Conservation (phyloP, 2,113 vertebrate genomes). For the Cryptomyrus ogoouensis region DNA sequence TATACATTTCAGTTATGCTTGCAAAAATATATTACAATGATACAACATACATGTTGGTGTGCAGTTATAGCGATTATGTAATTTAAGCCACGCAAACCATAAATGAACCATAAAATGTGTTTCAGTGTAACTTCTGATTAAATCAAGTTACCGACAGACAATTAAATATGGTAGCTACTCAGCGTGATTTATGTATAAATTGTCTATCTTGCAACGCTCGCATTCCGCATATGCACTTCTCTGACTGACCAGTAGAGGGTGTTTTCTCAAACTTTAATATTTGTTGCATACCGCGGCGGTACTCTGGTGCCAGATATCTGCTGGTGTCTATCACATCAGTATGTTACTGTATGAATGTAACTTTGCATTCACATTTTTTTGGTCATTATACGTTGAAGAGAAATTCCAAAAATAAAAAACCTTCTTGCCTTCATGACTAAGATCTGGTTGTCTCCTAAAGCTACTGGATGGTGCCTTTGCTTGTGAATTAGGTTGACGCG, state of each 20-base stretch:
- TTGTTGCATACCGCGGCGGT: not conserved
- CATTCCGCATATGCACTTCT: not conserved
- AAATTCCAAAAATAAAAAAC: not conserved
- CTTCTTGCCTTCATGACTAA: not conserved
- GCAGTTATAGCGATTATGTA: not conserved
- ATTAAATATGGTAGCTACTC: not conserved
- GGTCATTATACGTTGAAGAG: not conserved
- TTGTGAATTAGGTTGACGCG: not conserved
- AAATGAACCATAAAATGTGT: not conserved
- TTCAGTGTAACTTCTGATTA: not conserved
- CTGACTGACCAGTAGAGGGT: not conserved
- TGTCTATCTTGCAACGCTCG: not conserved
- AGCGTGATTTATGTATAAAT: not conserved
- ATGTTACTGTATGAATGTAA: not conserved
- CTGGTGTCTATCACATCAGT: not conserved
- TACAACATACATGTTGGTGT: not conserved
- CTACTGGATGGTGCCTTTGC: not conserved
- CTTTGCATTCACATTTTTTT: not conserved
- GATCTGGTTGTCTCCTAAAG: not conserved
- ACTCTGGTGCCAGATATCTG: not conserved
- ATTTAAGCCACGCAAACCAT: not conserved
- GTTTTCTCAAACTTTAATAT: not conserved
- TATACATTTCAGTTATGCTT: not conserved
- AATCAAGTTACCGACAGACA: not conserved
- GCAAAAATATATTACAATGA: not conserved